Conservation (phyloP, 2,113 vertebrate genomes). For the Indicator indicator region DNA sequence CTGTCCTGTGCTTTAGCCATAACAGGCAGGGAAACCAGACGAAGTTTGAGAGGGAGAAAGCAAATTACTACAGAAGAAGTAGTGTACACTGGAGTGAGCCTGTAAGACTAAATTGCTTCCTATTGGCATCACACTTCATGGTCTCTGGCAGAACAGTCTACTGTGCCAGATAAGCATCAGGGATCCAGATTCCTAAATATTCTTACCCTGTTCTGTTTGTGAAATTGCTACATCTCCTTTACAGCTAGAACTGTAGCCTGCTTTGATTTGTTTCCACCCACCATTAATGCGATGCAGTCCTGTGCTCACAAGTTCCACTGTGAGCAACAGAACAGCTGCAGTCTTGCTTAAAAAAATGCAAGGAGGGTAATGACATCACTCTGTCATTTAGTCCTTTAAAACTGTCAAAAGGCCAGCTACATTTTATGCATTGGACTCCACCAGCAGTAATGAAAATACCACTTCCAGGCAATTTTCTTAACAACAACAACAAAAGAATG, state of each 20-base stretch:
- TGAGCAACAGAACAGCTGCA: neutral
- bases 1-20: neutral
- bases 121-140: neutral
- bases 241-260: neutral
- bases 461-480: neutral
- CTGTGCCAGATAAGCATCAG: neutral
- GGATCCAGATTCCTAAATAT: neutral
- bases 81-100: neutral
- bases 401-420: neutral
- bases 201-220: neutral
- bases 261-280: neutral
- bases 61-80: neutral
- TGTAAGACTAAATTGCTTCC: accelerated
- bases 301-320: neutral
- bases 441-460: neutral
- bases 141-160: neutral
- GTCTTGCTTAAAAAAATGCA: neutral
- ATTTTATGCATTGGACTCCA: neutral
- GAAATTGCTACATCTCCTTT: neutral
- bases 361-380: neutral
- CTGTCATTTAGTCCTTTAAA: neutral
- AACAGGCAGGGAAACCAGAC: neutral
- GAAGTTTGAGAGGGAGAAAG: neutral
- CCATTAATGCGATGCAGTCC: neutral
- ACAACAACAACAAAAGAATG: neutral